A percentile compares a stretch with the other conserved stretches of the same genome.
phyloP scores from a whole-genome alignment of 2,797 vertebrate species.

The Rhabdomys pumilio region DNA sequence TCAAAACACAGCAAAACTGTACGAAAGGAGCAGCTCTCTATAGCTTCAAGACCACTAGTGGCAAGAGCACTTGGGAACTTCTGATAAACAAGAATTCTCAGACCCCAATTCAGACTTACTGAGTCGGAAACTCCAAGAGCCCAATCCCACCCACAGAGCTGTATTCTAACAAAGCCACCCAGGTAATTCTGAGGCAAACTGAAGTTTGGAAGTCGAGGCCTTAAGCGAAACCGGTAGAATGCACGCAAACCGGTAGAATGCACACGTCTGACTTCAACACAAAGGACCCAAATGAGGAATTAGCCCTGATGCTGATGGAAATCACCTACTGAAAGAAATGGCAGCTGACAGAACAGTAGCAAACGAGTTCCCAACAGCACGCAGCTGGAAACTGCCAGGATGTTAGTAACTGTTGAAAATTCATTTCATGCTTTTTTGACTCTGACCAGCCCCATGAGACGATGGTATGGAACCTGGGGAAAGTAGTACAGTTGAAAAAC shows the following conservation, averaged over 20 bases:
- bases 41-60: neutral
- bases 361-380: neutral
- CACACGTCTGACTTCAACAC: neutral
- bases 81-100: neutral
- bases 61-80: neutral
- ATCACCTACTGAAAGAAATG: constrained; percentile 41
- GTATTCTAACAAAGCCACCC: neutral
- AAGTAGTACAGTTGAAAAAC: constrained; percentile 46
- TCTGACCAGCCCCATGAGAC: constrained; percentile 71
- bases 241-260: neutral
- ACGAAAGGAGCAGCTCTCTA: neutral
- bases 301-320: neutral
- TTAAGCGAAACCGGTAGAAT: neutral
- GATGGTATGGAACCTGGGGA: constrained; percentile 50
- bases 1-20: neutral
- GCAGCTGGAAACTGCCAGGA: constrained; percentile 47
- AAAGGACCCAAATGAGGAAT: constrained; percentile 29
- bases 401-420: constrained; percentile 73
- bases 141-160: too few relatives aligned
- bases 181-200: neutral
- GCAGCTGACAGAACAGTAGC: neutral
- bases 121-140: neutral
- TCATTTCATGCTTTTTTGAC: constrained; percentile 76
- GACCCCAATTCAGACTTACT: neutral
- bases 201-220: neutral